phyloP scores from a whole-genome alignment of 2,797 vertebrate species.

The Myripristis murdjan region DNA sequence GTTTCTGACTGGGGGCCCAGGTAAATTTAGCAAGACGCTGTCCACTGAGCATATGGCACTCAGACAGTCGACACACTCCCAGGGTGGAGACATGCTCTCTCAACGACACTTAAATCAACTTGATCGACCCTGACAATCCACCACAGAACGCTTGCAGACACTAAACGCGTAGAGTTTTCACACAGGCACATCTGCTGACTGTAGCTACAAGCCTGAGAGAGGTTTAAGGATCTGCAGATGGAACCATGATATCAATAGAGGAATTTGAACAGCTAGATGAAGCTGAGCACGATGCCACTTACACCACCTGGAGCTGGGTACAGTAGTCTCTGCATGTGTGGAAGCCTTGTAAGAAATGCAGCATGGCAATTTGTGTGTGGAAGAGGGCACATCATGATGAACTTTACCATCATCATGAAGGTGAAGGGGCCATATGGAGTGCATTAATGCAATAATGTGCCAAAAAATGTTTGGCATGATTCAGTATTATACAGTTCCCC shows the following conservation, averaged over 20 bases:
- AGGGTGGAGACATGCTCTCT: conserved; percentile 44
- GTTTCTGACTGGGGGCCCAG: conserved; percentile 73
- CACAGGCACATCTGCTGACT: neutral
- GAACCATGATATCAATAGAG: conserved; percentile 75
- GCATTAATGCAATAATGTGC: no score
- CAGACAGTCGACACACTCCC: conserved; percentile 58
- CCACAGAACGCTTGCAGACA: neutral
- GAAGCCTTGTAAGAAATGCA: neutral
- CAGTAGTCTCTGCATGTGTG: conserved; percentile 51
- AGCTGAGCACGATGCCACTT: conserved; percentile 57
- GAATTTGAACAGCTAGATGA: conserved; percentile 75
- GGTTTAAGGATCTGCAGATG: conserved; percentile 48
- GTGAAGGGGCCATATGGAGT: neutral
- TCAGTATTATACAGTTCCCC: no score
- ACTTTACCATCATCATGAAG: neutral
- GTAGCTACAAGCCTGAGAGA: conserved; percentile 14
- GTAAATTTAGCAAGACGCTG: conserved; percentile 77
- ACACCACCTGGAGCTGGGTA: conserved; percentile 87
- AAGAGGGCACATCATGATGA: neutral
- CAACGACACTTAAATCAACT: neutral
- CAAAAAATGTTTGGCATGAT: no score
- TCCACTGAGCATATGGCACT: conserved; percentile 58
- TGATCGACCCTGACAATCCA: no score
- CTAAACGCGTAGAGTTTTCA: conserved; percentile 14
- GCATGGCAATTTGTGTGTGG: neutral